Evolutionary conservation across 2,113 vertebrate species (phyloP), one percentile per base, ranked within the genome.

Genomic region (Indicator indicator): DNA sequence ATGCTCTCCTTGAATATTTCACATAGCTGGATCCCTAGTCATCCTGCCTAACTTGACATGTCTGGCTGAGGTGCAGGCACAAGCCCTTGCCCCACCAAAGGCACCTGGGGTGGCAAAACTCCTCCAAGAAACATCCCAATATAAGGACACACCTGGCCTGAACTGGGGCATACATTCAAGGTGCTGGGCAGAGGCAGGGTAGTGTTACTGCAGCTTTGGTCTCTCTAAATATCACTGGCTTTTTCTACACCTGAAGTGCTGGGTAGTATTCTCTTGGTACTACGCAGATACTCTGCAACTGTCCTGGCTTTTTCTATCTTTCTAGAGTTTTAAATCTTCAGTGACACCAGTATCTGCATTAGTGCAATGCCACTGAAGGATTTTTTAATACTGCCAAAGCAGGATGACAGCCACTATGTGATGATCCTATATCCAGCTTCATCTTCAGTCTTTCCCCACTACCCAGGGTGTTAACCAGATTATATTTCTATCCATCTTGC

Each of bases 381-480:
- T 94, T 89, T 73, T 73, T 92, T 89, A 94, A 91, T 90, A 74
- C 82, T 88, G 64, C 38, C n/a, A 60, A 84, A 86, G 10, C 60
- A 76, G 64, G 62, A 86, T 94, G 95, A 96, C 55, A 94, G 78
- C 69, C 83, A 63, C 88, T 63, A 85, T 67, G 28, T 50, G 88
- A 75, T 83, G 95, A 97, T 94, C 95, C 94, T 79, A 55, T 79
- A 88, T 86, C 95, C 93, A 89, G 83, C 91, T 88, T 48, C 96
- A 95, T 97, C 96, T 93, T 84, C 54, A 69, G 93, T 90, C 88
- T 94, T 93, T 97, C 48, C 94, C 94, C 94, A 96, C 96, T 90
- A 95, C 93, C 89, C 46, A n/a, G 93, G 95, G 90, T 97, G 96
- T 95, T 97, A 98, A 95, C 94, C 86, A 97, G 96, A 97, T 97